phyloP scores from a whole-genome alignment of 2,888 invertebrate genomes.

The Eumacrocentrus americanus region DNA sequence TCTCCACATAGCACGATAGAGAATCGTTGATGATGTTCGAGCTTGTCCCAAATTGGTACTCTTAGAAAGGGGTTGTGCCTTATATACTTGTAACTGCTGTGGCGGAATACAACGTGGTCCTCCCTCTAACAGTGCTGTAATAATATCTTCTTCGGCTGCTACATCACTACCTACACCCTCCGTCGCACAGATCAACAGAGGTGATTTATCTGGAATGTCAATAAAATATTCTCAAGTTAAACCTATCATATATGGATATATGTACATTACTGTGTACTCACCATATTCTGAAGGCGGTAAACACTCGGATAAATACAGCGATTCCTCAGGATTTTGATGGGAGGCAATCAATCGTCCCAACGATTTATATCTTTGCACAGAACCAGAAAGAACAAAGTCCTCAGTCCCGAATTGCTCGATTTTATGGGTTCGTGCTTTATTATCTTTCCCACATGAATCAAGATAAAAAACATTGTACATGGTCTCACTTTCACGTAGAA shows the following conservation, averaged over 20 bases:
- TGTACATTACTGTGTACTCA: too few species aligned
- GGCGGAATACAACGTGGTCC: constrained; percentile 72
- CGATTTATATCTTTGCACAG: constrained; percentile 65
- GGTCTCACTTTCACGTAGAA: constrained; percentile 81
- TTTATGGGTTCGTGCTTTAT: constrained; percentile 50
- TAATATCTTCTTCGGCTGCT: constrained; percentile 65
- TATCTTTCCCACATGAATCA: constrained; percentile 78
- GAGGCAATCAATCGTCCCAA: constrained; percentile 69
- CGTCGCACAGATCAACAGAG: constrained; percentile 70
- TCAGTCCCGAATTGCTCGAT: constrained; percentile 65
- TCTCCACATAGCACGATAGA: constrained; percentile 78
- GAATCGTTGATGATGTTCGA: constrained; percentile 41
- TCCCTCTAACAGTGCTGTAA: constrained; percentile 58
- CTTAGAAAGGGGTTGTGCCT: constrained; percentile 63
- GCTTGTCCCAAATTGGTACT: constrained; percentile 36
- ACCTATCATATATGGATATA: too few species aligned
- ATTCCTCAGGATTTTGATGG: constrained; percentile 68
- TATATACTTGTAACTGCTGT: constrained; percentile 73
- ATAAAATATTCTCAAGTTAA: too few species aligned
- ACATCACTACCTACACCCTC: constrained; percentile 68
- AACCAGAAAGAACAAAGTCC: constrained; percentile 65
- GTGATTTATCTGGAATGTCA: constrained; percentile 76
- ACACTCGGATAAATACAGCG: constrained; percentile 74
- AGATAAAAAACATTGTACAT: constrained; percentile 81
- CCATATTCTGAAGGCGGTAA: constrained; percentile 89